phyloP scores from a whole-genome alignment of 2,113 vertebrate genomes.

The Solea senegalensis region DNA sequence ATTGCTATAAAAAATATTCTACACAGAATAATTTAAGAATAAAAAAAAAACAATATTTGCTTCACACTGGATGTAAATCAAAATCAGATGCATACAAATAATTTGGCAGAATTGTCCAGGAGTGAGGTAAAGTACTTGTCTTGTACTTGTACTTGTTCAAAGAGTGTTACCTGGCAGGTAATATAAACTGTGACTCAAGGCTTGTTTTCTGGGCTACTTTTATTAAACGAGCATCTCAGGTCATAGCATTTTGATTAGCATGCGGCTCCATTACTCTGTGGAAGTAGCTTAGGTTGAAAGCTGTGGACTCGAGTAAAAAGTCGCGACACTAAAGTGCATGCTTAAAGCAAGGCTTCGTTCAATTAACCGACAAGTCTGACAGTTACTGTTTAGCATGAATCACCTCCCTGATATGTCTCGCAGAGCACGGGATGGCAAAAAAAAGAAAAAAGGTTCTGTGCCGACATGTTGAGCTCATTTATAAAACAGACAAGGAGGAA shows the following conservation, averaged over 20 bases:
- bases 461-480: conserved; percentile 63
- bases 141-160: conserved; percentile 10
- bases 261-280: conserved; percentile 18
- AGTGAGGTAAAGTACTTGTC: too few relatives aligned
- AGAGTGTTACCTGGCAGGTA: conserved; percentile 31
- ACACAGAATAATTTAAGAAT: too few relatives aligned
- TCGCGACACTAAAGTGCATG: conserved; percentile 50
- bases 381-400: conserved; percentile 72
- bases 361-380: conserved; percentile 74
- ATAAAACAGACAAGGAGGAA: conserved; percentile 43
- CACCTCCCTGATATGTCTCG: conserved; percentile 58
- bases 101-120: too few relatives aligned
- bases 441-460: conserved; percentile 38
- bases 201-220: conserved; percentile 45
- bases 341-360: conserved; percentile 66
- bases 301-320: conserved; percentile 57
- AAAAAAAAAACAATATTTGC: too few relatives aligned
- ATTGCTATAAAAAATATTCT: too few relatives aligned
- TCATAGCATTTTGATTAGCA: conserved; percentile 42
- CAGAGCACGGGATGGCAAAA: conserved; percentile 42
- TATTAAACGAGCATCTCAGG: conserved; percentile 48
- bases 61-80: too few relatives aligned
- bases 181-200: conserved; percentile 48
- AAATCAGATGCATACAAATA: too few relatives aligned
- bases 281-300: conserved; percentile 49